Percentiles rank a stretch among this genome's conserved stretches.
Evolutionary conservation across 2,113 vertebrate species (phyloP).

Genomic region (Mustelus asterias): DNA sequence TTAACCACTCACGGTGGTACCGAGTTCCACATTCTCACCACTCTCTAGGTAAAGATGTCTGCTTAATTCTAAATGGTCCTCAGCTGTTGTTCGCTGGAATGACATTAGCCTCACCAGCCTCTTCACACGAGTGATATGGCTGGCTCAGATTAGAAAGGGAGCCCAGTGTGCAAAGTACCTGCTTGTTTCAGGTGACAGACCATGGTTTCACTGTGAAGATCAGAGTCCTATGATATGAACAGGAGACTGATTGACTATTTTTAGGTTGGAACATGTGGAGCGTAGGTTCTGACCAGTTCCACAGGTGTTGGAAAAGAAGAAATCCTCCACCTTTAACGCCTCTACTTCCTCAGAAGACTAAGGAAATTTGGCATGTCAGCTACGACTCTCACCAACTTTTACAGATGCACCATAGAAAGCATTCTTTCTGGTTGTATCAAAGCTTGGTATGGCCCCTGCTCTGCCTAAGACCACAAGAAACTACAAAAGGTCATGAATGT

Average conservation of each 20-base stretch:
- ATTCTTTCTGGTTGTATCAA: too few relatives aligned
- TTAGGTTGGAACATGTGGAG: neutral
- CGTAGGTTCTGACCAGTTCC: neutral
- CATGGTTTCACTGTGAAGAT: neutral
- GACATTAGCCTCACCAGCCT: neutral
- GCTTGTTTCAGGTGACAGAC: neutral
- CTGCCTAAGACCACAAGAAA: too few relatives aligned
- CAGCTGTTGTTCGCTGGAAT: neutral
- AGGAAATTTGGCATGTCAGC: too few relatives aligned
- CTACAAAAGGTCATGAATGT: too few relatives aligned
- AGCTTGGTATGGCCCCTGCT: too few relatives aligned
- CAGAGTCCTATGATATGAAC: neutral
- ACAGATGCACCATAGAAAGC: too few relatives aligned
- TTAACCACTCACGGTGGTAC: neutral
- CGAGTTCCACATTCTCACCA: neutral
- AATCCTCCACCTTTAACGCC: neutral
- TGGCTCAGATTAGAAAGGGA: neutral
- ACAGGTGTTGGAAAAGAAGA: neutral
- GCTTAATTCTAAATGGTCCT: neutral
- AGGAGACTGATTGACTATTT: neutral
- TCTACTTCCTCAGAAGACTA: too few relatives aligned
- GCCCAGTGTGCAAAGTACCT: neutral
- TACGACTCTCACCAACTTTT: too few relatives aligned
- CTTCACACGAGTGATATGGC: neutral
- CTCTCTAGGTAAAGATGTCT: neutral